phyloP scores from a whole-genome alignment of 2,888 invertebrate species.

The Parasteatoda lunata region DNA sequence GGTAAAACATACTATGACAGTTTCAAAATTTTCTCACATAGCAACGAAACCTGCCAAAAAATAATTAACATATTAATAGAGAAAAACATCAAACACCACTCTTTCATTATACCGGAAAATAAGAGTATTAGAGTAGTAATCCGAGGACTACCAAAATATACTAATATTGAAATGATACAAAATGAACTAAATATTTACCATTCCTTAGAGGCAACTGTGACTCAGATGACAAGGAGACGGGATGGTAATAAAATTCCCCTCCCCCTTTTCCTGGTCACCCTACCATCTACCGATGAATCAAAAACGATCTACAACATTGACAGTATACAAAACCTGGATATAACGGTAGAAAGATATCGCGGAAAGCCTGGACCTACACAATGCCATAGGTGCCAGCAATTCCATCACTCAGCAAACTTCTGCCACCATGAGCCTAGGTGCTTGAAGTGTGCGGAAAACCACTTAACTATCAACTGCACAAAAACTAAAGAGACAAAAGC shows the following conservation, averaged over 20 bases:
- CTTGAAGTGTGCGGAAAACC: background rate
- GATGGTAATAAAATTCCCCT: background rate
- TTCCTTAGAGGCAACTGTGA: no score
- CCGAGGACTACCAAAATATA: no score
- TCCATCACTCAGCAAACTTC: background rate
- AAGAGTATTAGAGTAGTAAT: no score
- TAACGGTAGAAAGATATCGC: background rate
- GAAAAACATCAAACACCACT: no score
- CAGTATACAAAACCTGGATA: background rate
- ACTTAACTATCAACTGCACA: background rate
- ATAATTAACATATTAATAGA: no score
- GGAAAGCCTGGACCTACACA: background rate
- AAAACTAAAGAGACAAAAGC: background rate
- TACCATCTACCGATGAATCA: background rate
- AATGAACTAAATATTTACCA: no score
- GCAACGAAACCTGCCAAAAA: no score
- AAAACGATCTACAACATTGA: background rate
- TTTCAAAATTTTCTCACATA: no score
- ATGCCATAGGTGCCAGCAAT: background rate
- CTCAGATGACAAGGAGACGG: background rate
- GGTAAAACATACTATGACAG: no score
- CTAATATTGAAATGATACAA: no score
- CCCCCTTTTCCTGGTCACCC: background rate
- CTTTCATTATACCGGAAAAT: no score
- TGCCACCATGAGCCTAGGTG: background rate